phyloP scores from a whole-genome alignment of 2,888 invertebrate genomes.

The Sisyra nigra region DNA sequence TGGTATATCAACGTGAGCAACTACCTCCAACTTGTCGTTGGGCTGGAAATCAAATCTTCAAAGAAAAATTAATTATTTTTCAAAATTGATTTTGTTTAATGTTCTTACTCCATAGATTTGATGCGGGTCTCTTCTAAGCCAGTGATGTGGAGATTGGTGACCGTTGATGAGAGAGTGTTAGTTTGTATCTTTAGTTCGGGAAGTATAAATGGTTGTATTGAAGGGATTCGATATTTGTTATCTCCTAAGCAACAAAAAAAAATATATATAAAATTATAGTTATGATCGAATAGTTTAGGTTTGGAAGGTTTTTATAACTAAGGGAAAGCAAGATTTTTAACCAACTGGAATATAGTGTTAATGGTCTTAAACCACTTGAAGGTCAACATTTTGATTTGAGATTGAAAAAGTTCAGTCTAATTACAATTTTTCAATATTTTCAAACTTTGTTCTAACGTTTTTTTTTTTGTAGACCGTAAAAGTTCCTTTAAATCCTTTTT shows the following conservation, averaged over 20 bases:
- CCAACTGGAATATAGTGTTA: too few species aligned
- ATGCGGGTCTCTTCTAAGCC: conserved; percentile 16
- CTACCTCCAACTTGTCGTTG: conserved; percentile 11
- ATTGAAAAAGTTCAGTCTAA: too few species aligned
- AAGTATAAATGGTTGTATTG: conserved; percentile 17
- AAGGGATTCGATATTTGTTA: conserved; percentile 18
- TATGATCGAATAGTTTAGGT: not conserved
- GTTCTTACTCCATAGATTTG: conserved; percentile 15
- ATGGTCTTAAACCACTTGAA: too few species aligned
- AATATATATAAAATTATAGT: not conserved
- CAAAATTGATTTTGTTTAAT: too few species aligned
- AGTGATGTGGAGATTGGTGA: conserved; percentile 15
- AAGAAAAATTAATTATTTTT: conserved; percentile 7
- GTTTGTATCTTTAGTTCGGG: conserved; percentile 16
- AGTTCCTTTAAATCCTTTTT: too few species aligned
- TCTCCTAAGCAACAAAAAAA: conserved; percentile 17
- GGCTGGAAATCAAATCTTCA: conserved; percentile 13
- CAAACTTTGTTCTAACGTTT: too few species aligned
- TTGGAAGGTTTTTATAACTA: not conserved
- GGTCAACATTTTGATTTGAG: too few species aligned
- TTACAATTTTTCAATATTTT: too few species aligned
- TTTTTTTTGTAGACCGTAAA: too few species aligned
- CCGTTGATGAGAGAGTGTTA: conserved; percentile 16
- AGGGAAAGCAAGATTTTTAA: too few species aligned
- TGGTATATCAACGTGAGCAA: conserved; percentile 13